These are phyloP conservation scores for Turnix velox DNA, from an alignment of 2,113 vertebrate genomes.

Conservation along the genomic window DNA sequence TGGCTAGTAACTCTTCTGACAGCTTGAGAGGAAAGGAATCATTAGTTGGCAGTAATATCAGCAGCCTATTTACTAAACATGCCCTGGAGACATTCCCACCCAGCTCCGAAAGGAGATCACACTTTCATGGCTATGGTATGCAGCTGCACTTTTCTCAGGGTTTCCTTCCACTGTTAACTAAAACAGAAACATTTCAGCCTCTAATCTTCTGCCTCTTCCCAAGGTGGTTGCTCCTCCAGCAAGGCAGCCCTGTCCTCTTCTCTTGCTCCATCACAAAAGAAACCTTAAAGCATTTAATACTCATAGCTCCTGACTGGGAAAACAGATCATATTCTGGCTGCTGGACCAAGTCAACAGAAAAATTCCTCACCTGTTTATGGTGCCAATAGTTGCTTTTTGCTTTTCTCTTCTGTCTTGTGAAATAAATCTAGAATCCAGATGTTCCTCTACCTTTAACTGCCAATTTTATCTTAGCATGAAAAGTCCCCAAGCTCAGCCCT, in stretches of 20 bases:
- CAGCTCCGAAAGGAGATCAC: not conserved
- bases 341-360: not conserved
- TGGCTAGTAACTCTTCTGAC: conserved; percentile 87
- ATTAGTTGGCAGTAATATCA: conserved; percentile 7
- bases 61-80: conserved; percentile 31
- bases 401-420: not conserved
- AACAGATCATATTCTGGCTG: not conserved
- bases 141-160: not conserved
- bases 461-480: not conserved
- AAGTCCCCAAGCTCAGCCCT: not conserved
- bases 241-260: not conserved
- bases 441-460: not conserved
- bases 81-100: not conserved
- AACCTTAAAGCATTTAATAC: not conserved
- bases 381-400: not conserved
- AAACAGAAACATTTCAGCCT: not conserved
- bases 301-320: not conserved
- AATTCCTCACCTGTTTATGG: not conserved
- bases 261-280: not conserved
- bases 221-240: not conserved
- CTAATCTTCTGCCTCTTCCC: not conserved
- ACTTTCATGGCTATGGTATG: not conserved
- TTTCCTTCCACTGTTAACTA: not conserved
- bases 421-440: not conserved
- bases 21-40: conserved; percentile 73